Base-by-base conservation (phyloP, 2,113 vertebrate species). In the Taxidea taxus region DNA sequence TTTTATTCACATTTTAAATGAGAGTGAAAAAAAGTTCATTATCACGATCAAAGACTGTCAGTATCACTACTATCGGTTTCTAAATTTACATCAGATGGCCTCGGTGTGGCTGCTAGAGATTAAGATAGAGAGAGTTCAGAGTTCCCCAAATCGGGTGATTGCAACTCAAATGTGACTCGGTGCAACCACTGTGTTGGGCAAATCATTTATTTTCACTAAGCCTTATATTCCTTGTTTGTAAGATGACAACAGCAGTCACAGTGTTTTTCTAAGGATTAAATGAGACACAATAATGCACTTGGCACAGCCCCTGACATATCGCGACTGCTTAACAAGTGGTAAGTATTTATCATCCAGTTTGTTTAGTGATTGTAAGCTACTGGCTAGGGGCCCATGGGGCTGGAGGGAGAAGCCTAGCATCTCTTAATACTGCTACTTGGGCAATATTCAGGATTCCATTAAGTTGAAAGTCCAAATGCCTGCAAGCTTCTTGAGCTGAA, bases 321-420 rank as follows among this genome's bases (percentile, higher is more conserved):
- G 72, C 75, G 51, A 94, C 97, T 91, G 78, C 58, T 92, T 92
- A 72, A 8, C 68, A 87, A 64, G 29, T 86, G 77, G n/a, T 77
- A 88, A 96, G 81, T 96, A 94, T 90, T 82, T 97, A 85, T 83
- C 37, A 91, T 77, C 70, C 60, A 64, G 90, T 92, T 92, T 60
- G 44, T 80, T 86, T 75, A 70, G 54, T 92, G 91, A 78, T 20
- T 78, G 25, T 42, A 90, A 97, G 68, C 74, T 84, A 31, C 31
- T 27, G 42, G 21, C 51, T 37, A 58, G 54, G 21, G 27, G 15
- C 9, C 80, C 44, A 7, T 37, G 39, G n/a, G n/a, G 10, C 54
- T 92, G 83, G 66, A 56, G 87, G 54, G 70, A 94, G 72, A 87
- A 74, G 49, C 42, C 75, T 51, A 75, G 72, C 78, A 62, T 72